Conservation (phyloP, 2,113 vertebrate species). For the Narcine bancroftii region DNA sequence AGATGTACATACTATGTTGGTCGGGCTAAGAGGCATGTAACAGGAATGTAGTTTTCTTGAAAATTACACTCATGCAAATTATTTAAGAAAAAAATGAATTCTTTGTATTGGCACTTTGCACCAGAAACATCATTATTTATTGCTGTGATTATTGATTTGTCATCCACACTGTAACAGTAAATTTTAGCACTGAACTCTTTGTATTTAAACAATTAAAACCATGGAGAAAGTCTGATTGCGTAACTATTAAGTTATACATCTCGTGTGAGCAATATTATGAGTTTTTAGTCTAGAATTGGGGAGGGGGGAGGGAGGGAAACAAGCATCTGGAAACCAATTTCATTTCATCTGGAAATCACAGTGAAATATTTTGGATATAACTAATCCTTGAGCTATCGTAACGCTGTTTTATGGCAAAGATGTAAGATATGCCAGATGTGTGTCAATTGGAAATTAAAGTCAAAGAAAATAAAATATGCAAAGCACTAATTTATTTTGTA, state of each 20-base stretch:
- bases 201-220: constrained; percentile 79
- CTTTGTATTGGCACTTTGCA: constrained; percentile 98
- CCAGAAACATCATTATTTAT: constrained; percentile 97
- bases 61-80: constrained; percentile 82
- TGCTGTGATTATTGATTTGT: constrained; percentile 84
- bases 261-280: constrained; percentile 97
- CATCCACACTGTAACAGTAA: constrained; percentile 79
- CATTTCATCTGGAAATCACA: constrained; percentile 74
- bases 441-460: constrained; percentile 87
- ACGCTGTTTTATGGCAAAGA: constrained; percentile 99
- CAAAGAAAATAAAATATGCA: constrained; percentile 97
- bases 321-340: constrained; percentile 74
- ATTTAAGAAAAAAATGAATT: constrained; percentile 77
- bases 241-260: constrained; percentile 90
- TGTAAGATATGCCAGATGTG: constrained; percentile 97
- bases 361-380: constrained; percentile 98
- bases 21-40: constrained; percentile 84
- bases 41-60: constrained; percentile 79
- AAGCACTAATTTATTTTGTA: constrained; percentile 77
- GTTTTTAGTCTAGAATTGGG: constrained; percentile 80
- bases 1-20: constrained; percentile 97
- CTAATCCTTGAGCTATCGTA: constrained; percentile 97
- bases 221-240: constrained; percentile 59
- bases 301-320: constrained; percentile 51
- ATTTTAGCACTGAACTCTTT: constrained; percentile 83